phyloP scores from a whole-genome alignment of 30 jellyfish, hydroid and myxozoan species.

The Hydractinia echinata region DNA sequence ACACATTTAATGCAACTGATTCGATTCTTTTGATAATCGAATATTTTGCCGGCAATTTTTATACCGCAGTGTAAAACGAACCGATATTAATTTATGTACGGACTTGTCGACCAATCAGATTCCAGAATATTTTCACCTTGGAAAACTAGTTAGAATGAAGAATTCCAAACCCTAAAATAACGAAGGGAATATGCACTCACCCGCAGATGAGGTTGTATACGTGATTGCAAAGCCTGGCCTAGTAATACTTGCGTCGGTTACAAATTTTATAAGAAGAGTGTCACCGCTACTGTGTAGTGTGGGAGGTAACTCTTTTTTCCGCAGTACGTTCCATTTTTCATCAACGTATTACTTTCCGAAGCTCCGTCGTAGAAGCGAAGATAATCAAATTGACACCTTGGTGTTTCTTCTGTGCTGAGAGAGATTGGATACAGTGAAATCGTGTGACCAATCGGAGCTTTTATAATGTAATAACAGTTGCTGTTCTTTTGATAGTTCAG shows the following conservation, averaged over 20 bases:
- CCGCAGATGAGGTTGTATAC: background rate
- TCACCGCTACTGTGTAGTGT: background rate
- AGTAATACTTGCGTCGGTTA: background rate
- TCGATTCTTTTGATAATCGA: too few relatives aligned
- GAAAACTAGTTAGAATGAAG: too few relatives aligned
- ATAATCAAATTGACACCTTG: background rate
- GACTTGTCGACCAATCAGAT: too few relatives aligned
- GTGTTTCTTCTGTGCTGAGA: background rate
- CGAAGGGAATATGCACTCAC: background rate
- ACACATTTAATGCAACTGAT: too few relatives aligned
- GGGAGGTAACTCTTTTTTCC: background rate
- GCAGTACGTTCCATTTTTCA: background rate
- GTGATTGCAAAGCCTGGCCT: background rate
- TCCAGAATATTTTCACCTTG: too few relatives aligned
- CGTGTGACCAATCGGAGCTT: constrained; percentile 14
- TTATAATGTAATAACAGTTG: background rate
- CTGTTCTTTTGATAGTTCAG: background rate
- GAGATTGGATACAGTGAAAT: constrained; percentile 8
- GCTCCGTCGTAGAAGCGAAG: background rate
- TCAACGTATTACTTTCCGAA: background rate
- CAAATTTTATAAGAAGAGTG: background rate
- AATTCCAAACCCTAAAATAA: too few relatives aligned
- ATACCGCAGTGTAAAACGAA: too few relatives aligned
- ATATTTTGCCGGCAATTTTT: too few relatives aligned
- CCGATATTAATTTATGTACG: too few relatives aligned